A percentile compares a stretch with the other conserved stretches of the same genome.
These are phyloP conservation scores for Cephalopterus ornatus DNA, from an alignment of 2,113 vertebrate genomes.

Conservation along the genomic window DNA sequence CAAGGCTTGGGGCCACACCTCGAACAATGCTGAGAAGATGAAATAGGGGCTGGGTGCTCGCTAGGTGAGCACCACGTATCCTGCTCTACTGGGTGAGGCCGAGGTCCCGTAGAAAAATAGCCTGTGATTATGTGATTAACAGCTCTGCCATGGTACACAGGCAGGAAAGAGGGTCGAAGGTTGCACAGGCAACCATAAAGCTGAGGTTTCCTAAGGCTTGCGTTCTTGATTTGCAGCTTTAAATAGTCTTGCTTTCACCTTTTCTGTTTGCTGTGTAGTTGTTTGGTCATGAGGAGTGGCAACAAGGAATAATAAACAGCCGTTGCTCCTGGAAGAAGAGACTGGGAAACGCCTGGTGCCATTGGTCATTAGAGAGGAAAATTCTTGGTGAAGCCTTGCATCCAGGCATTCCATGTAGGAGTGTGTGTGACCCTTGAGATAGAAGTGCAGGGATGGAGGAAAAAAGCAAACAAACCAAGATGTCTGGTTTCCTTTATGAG, in stretches of 20 bases:
- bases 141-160: not conserved
- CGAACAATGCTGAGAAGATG: rapidly evolving
- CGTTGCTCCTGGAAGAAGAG: not conserved
- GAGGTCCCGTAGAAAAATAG: not conserved
- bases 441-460: not conserved
- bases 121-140: constrained; percentile 11
- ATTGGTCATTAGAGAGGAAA: not conserved
- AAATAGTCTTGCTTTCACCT: not conserved
- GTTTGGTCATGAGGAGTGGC: not conserved
- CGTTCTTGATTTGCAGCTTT: not conserved
- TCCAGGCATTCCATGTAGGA: not conserved
- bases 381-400: not conserved
- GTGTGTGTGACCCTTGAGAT: not conserved
- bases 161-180: not conserved
- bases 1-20: constrained; percentile 16
- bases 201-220: not conserved
- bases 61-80: not conserved
- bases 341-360: not conserved
- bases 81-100: constrained; percentile 19
- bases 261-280: not conserved
- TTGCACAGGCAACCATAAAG: not conserved
- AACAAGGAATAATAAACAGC: not conserved
- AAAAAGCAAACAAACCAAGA: not conserved
- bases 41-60: not conserved
- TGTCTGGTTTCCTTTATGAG: not conserved